Percentiles rank a stretch among this genome's conserved stretches.
Conservation (phyloP, 2,113 vertebrate genomes). For the Todiramphus saurophagus region DNA sequence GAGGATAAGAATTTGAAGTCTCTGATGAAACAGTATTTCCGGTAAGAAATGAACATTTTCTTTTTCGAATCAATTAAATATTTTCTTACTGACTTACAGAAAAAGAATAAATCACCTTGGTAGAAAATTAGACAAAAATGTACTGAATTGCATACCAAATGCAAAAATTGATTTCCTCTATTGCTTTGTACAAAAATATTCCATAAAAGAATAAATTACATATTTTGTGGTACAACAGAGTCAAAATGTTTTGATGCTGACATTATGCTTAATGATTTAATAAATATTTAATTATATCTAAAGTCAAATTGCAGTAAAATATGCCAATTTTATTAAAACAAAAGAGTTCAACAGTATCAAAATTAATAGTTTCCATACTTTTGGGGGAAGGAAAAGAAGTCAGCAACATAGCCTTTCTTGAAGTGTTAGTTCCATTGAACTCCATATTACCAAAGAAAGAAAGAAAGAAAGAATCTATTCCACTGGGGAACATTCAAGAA, state of each 20-base stretch:
- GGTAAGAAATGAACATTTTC: neutral
- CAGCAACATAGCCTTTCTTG: neutral
- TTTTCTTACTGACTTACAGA: neutral
- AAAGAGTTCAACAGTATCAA: neutral
- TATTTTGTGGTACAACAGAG: neutral
- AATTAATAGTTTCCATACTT: neutral
- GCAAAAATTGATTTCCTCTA: neutral
- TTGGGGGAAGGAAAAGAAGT: accelerated
- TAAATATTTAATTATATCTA: neutral
- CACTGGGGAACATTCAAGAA: neutral
- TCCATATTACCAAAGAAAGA: neutral
- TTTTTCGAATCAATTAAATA: neutral
- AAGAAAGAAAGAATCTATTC: neutral
- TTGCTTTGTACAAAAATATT: neutral
- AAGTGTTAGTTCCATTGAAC: neutral
- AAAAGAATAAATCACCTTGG: neutral
- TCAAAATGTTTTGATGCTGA: neutral
- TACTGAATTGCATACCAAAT: neutral
- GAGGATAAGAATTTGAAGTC: neutral
- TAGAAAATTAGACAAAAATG: neutral
- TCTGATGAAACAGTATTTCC: neutral
- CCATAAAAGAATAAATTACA: neutral
- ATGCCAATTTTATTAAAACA: neutral
- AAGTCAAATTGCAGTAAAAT: neutral
- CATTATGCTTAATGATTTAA: neutral